Evolutionary conservation across 2,113 vertebrate genomes (phyloP).

Genomic region (Oreochromis niloticus): DNA sequence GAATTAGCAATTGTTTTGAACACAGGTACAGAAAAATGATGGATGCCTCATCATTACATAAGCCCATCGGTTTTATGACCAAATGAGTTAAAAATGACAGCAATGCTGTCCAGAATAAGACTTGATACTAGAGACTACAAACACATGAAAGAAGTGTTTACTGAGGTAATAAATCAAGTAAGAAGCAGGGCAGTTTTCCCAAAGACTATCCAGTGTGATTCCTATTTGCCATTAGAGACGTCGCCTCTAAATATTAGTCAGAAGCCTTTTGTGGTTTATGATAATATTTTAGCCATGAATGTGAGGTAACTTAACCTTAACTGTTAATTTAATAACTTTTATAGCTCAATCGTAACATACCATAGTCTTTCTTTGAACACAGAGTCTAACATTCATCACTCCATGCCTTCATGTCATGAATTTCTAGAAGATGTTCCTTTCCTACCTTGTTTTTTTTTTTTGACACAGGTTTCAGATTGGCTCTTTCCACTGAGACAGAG

Average conservation of each 20-base stretch:
- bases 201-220: not conserved
- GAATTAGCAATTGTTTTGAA: not conserved
- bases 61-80: not conserved
- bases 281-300: not conserved
- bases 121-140: not conserved
- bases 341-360: not conserved
- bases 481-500: constrained; percentile 14
- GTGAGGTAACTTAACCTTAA: not conserved
- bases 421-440: not conserved
- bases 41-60: not conserved
- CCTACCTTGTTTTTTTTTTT: not conserved
- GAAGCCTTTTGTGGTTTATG: not conserved
- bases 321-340: not conserved
- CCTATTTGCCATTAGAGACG: not conserved
- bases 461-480: not conserved
- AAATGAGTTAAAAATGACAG: not conserved
- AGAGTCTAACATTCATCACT: not conserved
- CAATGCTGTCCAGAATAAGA: not conserved
- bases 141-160: not conserved
- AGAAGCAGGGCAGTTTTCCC: not conserved
- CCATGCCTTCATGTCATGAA: not conserved
- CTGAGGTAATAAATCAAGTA: not conserved
- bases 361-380: not conserved
- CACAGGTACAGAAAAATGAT: not conserved
- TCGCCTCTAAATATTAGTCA: not conserved